Conservation (phyloP, 2,888 invertebrate species). For the Galeopsomyia nigrocyanea region DNA sequence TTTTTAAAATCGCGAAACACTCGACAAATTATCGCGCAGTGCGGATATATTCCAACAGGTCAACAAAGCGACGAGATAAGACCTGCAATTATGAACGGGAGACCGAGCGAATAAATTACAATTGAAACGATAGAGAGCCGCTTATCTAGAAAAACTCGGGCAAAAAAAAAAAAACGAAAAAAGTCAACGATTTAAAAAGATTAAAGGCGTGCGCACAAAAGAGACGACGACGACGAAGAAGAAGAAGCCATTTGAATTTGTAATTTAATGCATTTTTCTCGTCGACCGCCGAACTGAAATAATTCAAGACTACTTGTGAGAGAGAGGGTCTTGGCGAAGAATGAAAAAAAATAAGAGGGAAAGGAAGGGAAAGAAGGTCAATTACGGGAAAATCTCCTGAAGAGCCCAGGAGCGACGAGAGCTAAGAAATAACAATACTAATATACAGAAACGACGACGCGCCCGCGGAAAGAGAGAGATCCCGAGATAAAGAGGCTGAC, state of each 20-base stretch:
- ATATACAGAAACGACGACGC: conserved; percentile 23
- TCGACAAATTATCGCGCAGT: not conserved
- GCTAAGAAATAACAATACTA: conserved; percentile 44
- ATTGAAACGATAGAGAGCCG: too few relatives aligned
- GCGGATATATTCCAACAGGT: too few relatives aligned
- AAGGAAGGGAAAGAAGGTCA: not conserved
- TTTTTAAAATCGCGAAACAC: not conserved
- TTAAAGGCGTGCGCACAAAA: conserved; percentile 11
- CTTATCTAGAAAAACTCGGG: not conserved
- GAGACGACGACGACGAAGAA: not conserved
- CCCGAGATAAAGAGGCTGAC: conserved; percentile 38
- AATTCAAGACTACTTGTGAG: conserved; percentile 36
- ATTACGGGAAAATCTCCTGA: not conserved
- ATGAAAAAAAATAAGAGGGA: not conserved
- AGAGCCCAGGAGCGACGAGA: conserved; percentile 14
- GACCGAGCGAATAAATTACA: too few relatives aligned
- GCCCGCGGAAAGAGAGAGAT: conserved; percentile 25
- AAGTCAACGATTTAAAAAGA: conserved; percentile 19
- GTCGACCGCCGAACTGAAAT: conserved; percentile 26
- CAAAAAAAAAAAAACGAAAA: conserved; percentile 9
- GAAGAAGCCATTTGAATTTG: conserved; percentile 38
- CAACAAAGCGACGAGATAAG: too few relatives aligned
- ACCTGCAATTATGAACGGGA: too few relatives aligned
- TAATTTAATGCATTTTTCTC: conserved; percentile 44
- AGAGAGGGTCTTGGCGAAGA: not conserved